Evolutionary conservation across 2,113 vertebrate species (phyloP).

Genomic region (Benthochromis sp.): DNA sequence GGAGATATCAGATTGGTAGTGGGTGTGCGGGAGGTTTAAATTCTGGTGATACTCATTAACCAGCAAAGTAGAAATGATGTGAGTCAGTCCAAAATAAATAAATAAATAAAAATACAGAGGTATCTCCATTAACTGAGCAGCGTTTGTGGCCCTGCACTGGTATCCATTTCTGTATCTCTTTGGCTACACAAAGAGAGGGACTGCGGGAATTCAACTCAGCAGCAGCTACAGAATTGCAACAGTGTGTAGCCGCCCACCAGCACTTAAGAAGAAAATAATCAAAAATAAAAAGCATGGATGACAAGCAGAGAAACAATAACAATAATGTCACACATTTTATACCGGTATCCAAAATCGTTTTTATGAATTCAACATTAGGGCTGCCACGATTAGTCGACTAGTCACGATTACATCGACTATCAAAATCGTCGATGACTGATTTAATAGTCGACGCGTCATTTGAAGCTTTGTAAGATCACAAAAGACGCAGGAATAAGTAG

Average conservation of each 20-base stretch:
- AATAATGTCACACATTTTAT: not conserved
- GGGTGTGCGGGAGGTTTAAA: not conserved
- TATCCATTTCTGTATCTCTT: not conserved
- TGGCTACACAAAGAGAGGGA: not conserved
- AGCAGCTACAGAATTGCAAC: not conserved
- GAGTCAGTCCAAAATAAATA: not conserved
- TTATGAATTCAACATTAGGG: too few species aligned
- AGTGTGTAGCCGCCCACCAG: not conserved
- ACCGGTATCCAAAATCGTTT: not conserved
- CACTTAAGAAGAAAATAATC: not conserved
- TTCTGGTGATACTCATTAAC: not conserved
- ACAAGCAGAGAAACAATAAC: not conserved
- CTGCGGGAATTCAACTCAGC: not conserved
- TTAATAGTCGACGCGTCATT: too few species aligned
- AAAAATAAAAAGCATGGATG: not conserved
- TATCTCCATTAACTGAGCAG: not conserved
- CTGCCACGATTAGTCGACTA: too few species aligned
- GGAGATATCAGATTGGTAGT: not conserved
- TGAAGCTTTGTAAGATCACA: too few species aligned
- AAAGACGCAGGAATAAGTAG: too few species aligned
- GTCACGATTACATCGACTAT: too few species aligned
- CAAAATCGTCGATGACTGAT: too few species aligned
- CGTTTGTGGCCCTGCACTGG: not conserved
- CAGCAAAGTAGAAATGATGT: not conserved
- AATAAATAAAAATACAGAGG: not conserved